Evolutionary conservation across 2,888 invertebrate genomes (phyloP), one percentile per base, ranked within the genome.

Genomic region (Ditylenchus weischeri): DNA sequence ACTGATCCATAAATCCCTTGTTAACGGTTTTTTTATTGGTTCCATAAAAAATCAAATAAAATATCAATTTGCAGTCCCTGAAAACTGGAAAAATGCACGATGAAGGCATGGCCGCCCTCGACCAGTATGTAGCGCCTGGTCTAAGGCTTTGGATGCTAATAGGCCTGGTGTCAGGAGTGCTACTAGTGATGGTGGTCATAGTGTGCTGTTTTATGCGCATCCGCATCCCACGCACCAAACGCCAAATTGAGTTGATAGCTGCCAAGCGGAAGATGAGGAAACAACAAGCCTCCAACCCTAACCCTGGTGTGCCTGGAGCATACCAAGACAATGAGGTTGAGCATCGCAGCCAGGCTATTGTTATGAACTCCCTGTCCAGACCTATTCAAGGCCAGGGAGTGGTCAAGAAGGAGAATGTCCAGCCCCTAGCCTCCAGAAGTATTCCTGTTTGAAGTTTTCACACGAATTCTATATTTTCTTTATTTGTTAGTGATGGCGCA

Each of bases 131-230:
- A 13, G 81, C 81, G 5, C 80, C 81, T 7, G 81, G 81, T 0
- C 65, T 81, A n/a, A 69, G 81, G 51, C 72, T 82, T 57, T 81
- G 81, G 81, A 81, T 81, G 81, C 72, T 81, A 10, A 78, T 81
- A 48, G 81, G 79, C 11, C 72, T 81, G 47, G 78, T 81, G 43
- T 76, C 77, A n/a, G 77, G 79, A n/a, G 80, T 81, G 60, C 72
- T 81, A 35, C 73, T 81, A 29, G 72, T 79, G 49, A 81, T 81
- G 81, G 76, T 79, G 57, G 79, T 81, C 5, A 76, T 81, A 59
- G 81, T 81, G 3, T 81, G 81, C 68, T 81, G 81, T 60, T 80
- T 81, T 65, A 54, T 54, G 78, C 71, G 78, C 13, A 78, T 81
- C 57, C 73, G 81, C 62, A 80, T 81, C 49, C 80, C 81, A n/a